These are phyloP conservation scores for Marisa cornuarietis DNA, from an alignment of 1,140 invertebrate genomes.

Conservation along the genomic window DNA sequence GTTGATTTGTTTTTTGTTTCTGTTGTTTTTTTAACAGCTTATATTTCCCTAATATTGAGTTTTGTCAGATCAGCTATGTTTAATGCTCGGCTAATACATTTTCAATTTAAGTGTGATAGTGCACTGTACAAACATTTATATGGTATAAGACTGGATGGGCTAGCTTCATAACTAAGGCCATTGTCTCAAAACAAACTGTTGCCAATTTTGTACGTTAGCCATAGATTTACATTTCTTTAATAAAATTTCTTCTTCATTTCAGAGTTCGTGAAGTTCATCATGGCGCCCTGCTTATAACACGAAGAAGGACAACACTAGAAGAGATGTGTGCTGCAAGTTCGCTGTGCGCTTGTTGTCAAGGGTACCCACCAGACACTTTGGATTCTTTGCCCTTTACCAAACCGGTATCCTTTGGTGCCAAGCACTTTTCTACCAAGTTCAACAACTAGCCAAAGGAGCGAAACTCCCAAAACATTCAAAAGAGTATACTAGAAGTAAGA, in stretches of 20 bases:
- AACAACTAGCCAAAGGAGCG: too few relatives aligned
- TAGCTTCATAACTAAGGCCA: neutral
- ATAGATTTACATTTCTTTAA: neutral
- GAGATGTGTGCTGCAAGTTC: neutral
- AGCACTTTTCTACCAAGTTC: too few relatives aligned
- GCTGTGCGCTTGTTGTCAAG: too few relatives aligned
- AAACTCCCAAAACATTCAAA: too few relatives aligned
- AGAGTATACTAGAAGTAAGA: too few relatives aligned
- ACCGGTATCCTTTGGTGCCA: too few relatives aligned
- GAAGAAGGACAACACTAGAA: neutral
- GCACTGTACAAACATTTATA: neutral
- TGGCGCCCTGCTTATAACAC: neutral
- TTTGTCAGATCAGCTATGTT: neutral
- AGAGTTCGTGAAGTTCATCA: conserved; percentile 5
- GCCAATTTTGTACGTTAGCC: neutral
- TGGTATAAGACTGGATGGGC: neutral
- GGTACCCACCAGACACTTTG: too few relatives aligned
- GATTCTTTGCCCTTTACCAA: too few relatives aligned
- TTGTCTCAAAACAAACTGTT: neutral
- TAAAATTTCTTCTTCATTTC: neutral
- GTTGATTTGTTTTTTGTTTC: too few relatives aligned
- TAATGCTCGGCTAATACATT: neutral
- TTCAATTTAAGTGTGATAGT: neutral
- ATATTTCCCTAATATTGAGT: neutral
- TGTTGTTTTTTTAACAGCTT: too few relatives aligned